Base-by-base conservation (phyloP, 2,113 vertebrate genomes). In the Ptychochromis oligacanthus region DNA sequence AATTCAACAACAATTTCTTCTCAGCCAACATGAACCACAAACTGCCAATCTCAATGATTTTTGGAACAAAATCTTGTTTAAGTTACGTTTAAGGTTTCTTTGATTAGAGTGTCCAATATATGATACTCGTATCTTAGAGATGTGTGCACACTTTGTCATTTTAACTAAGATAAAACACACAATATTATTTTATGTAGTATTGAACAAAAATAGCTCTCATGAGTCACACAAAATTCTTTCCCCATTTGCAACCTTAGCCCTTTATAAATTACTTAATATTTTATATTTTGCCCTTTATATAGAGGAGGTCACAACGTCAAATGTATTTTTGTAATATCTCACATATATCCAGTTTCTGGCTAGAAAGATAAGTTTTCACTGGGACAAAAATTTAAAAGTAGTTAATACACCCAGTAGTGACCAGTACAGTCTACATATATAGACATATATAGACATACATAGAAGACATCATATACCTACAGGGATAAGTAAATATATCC, bases 11-110 rank as follows among this genome's bases (percentile, higher is more conserved):
- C 26, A 57, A 11, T 59, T 81, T 77, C n/a, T 4, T 26, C 28
- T 52, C 34, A 70, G 58, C 12, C 58, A 62, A 52, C 43, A 20
- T 62, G 10, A 67, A 40, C 46, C 17, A 31, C 52, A 10, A 46
- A 62, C 43, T 79, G 55, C 22, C 56, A 59, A 31, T 8, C 6
- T 86, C 80, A 62, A 80, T 54, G 28, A 20, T 28, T 62, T 79
- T 52, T 31, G 18, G 40, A 28, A 17, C n/a, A 77, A 40, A 36
- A 77, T 81, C 12, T 81, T 24, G 18, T 10, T 38, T 6, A 12
- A 4, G 26, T 80, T n/a, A 40, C 46, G 54, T 43, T 20, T 10
- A 15, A n/a, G 2, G 8, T 58, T 70, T 79, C 22, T 64, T 64
- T 84, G 24, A 56, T 64, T 14, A 6, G 4, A 62, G 36, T 12